Conservation (phyloP, 2,797 vertebrate genomes). For the Botia almorhae region DNA sequence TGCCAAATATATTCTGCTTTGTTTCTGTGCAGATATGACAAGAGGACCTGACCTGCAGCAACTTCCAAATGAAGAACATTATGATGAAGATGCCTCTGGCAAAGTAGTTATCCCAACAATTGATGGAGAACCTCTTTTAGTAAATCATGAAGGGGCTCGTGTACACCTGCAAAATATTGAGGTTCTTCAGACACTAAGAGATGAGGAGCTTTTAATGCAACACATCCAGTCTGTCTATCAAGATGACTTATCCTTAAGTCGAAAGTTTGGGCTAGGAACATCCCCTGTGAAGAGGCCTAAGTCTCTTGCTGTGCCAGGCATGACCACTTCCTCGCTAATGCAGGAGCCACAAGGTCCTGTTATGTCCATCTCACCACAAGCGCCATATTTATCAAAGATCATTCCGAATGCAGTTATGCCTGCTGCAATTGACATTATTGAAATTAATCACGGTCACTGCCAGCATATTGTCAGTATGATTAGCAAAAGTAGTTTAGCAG, state of each 20-base stretch:
- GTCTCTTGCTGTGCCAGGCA: slow-evolving; percentile 90
- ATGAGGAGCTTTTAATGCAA: slow-evolving; percentile 78
- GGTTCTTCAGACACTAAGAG: slow-evolving; percentile 72
- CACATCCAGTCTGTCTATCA: slow-evolving; percentile 83
- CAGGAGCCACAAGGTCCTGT: slow-evolving; percentile 85
- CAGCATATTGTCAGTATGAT: slow-evolving; percentile 79
- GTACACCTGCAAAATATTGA: slow-evolving; percentile 87
- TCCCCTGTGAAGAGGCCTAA: slow-evolving; percentile 83
- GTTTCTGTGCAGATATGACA: slow-evolving; percentile 68
- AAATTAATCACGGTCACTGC: slow-evolving; percentile 83
- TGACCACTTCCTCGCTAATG: slow-evolving; percentile 81
- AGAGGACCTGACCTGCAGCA: slow-evolving; percentile 72
- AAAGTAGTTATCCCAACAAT: slow-evolving; percentile 80
- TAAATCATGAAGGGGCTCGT: slow-evolving; percentile 74
- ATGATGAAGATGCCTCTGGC: slow-evolving; percentile 55
- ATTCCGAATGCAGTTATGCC: slow-evolving; percentile 95
- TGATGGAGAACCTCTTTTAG: slow-evolving; percentile 76
- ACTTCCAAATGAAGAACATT: slow-evolving; percentile 50
- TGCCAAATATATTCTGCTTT: not conserved
- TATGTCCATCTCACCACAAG: slow-evolving; percentile 98
- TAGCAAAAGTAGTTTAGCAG: slow-evolving; percentile 84
- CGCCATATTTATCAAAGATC: slow-evolving; percentile 95
- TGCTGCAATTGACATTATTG: slow-evolving; percentile 90
- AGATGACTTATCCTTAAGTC: slow-evolving; percentile 79
- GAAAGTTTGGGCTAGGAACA: slow-evolving; percentile 70